A percentile compares a stretch with the other conserved stretches of the same genome.
These are phyloP conservation scores for Idris sp. DNA, from an alignment of 1,140 invertebrate genomes.

Conservation along the genomic window DNA sequence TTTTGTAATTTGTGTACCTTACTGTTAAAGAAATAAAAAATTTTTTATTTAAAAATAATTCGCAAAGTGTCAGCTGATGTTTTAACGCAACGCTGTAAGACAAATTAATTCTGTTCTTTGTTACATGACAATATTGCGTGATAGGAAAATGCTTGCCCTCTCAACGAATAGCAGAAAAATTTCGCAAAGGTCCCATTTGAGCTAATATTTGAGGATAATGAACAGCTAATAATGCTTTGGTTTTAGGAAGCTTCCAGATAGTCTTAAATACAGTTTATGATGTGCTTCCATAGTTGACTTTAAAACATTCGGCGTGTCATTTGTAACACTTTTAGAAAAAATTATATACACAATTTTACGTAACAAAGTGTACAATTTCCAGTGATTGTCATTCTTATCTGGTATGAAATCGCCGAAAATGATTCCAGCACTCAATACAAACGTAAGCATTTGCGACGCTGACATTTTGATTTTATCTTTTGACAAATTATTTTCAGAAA, in stretches of 20 bases:
- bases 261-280: slow-evolving; percentile 17
- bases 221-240: slow-evolving; percentile 31
- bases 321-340: background rate
- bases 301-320: background rate
- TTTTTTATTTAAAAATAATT: slow-evolving; percentile 8
- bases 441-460: slow-evolving; percentile 28
- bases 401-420: slow-evolving; percentile 26
- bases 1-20: too few relatives aligned
- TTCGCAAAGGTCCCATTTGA: slow-evolving; percentile 34
- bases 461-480: slow-evolving; percentile 9
- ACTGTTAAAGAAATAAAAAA: too few relatives aligned
- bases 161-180: slow-evolving; percentile 32
- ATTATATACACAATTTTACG: slow-evolving; percentile 24
- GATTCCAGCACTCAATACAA: slow-evolving; percentile 19
- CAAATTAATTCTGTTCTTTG: slow-evolving; percentile 23
- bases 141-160: slow-evolving; percentile 36
- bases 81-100: slow-evolving; percentile 21
- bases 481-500: slow-evolving; percentile 16
- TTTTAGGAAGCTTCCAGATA: slow-evolving; percentile 20
- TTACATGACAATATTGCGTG: slow-evolving; percentile 31
- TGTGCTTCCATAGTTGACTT: slow-evolving; percentile 21
- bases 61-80: slow-evolving; percentile 33
- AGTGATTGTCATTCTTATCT: slow-evolving; percentile 21
- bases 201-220: slow-evolving; percentile 42
- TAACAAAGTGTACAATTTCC: slow-evolving; percentile 19